Evolutionary conservation across 2,113 vertebrate species (phyloP).

Genomic region (Brachyhypopomus gauderio): DNA sequence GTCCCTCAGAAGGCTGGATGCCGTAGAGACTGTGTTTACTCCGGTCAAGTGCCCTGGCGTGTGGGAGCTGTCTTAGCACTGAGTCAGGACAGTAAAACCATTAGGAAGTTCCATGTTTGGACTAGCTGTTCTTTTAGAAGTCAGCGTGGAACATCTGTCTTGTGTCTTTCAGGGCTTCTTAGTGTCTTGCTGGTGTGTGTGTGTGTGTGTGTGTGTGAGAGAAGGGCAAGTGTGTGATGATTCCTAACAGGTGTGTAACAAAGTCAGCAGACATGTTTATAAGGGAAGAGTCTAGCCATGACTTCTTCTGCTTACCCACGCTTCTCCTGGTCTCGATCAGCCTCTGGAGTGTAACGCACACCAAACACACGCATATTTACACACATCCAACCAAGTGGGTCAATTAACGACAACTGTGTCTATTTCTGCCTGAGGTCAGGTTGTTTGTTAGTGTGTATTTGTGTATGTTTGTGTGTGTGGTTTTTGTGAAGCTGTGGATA

Average conservation of each 20-base stretch:
- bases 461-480: not conserved
- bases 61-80: not conserved
- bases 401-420: not conserved
- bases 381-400: not conserved
- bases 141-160: not conserved
- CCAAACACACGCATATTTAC: not conserved
- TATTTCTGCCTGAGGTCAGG: not conserved
- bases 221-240: not conserved
- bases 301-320: not conserved
- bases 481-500: too few relatives aligned
- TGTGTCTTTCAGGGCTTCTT: not conserved
- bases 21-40: not conserved
- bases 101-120: not conserved
- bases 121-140: not conserved
- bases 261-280: not conserved
- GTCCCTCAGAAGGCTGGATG: not conserved
- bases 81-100: not conserved
- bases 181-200: too few relatives aligned
- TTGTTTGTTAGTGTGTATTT: not conserved
- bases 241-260: not conserved
- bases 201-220: not conserved
- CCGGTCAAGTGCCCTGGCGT: conserved; percentile 13
- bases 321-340: not conserved
- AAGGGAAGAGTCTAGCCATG: not conserved
- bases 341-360: not conserved